Evolutionary conservation across 1,140 invertebrate species (phyloP), one percentile per base, ranked within the genome.

Genomic region (Euura lappo): DNA sequence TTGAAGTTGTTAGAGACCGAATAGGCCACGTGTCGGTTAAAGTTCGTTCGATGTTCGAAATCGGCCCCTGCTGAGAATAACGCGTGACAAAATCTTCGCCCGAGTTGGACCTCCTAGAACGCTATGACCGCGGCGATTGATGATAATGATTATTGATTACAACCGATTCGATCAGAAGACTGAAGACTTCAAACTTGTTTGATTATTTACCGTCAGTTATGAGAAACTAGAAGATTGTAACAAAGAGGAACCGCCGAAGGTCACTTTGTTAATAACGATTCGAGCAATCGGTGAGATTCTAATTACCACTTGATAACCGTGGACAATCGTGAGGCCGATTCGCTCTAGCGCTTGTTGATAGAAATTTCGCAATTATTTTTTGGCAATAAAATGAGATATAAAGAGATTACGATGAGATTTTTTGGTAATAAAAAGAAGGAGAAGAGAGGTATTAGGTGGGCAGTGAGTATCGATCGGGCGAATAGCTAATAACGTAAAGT

Each of bases 221-320:
- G 28, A 28, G 28, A 28, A 28, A 28, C 28, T 28, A 28, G 28
- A 28, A 28, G 28, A 28, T 28, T 28, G 28, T 28, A 6, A 60
- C 51, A 60, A 60, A 60, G 51, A 60, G 51, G 51, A 60, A 11
- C 51, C 51, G 51, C 51, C 51, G 51, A 60, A 6, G 51, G 51
- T n/a, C 51, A 60, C 13, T 60, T 60, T 3, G 51, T 60, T 60
- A 60, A 11, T 60, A 60, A 60, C 51, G 51, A 60, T 60, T 60
- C 51, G n/a, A 60, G 51, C 51, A 60, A 60, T 60, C 51, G 51
- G 51, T 60, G 51, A 10, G 51, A 60, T 60, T 60, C 51, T 60
- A 60, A 60, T 60, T 60, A 60, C 51, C 28, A 28, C 28, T 5
- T 60, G 51, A 60, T 60, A 60, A 60, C 51, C 51, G 51, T 60